phyloP scores from a whole-genome alignment of 2,888 invertebrate genomes.

The Mythimna lalbum region DNA sequence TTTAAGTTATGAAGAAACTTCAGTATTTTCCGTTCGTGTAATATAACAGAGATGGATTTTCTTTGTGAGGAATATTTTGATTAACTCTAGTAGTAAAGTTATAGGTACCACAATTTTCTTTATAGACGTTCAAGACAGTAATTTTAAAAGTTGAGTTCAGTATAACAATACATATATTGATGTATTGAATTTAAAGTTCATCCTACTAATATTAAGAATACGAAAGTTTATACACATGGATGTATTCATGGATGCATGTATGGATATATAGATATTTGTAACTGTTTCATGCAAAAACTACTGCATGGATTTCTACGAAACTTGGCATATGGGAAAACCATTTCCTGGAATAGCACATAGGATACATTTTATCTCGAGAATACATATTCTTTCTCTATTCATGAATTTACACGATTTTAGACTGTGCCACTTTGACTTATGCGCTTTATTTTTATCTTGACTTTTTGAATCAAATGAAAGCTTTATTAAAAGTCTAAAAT shows the following conservation, averaged over 20 bases:
- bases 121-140: not conserved
- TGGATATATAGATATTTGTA: too few species aligned
- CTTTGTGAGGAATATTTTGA: not conserved
- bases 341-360: too few species aligned
- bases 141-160: too few species aligned
- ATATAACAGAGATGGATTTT: constrained; percentile 12
- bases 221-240: too few species aligned
- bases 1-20: constrained; percentile 20
- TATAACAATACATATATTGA: not conserved
- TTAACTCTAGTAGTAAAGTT: not conserved
- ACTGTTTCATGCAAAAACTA: too few species aligned
- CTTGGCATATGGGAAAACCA: too few species aligned
- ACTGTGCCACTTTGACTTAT: constrained; percentile 39
- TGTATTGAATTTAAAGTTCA: not conserved
- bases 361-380: too few species aligned
- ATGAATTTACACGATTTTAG: constrained; percentile 24
- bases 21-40: constrained; percentile 16
- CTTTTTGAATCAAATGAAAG: constrained; percentile 34
- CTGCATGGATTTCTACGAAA: too few species aligned
- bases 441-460: constrained; percentile 14
- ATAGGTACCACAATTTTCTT: not conserved
- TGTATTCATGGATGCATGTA: too few species aligned
- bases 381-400: constrained; percentile 26
- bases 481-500: not conserved
- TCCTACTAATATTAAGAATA: too few species aligned